Percentiles rank a stretch among this genome's conserved stretches.
Conservation (phyloP, 2,797 vertebrate genomes). For the Pseudocheirus occidentalis region DNA sequence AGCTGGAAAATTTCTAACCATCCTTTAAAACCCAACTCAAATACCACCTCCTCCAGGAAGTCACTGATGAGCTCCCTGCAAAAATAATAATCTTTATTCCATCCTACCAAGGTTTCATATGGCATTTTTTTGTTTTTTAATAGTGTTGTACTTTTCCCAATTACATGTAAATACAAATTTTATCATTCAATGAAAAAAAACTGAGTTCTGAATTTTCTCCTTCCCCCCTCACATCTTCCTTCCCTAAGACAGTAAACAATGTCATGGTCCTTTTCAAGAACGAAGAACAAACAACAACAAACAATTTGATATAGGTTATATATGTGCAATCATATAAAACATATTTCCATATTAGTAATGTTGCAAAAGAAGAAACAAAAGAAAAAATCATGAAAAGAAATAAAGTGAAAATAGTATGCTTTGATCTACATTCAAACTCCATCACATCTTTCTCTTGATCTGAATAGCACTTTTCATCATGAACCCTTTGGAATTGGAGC, state of each 20-base stretch:
- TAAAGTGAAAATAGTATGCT: no score
- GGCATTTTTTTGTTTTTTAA: background rate
- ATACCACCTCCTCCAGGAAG: background rate
- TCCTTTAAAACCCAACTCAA: background rate
- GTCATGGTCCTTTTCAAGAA: no score
- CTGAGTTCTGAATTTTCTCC: background rate
- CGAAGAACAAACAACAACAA: background rate
- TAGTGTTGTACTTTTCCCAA: background rate
- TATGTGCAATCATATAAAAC: background rate
- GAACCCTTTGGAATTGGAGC: no score
- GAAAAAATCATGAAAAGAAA: no score
- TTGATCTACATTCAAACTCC: no score
- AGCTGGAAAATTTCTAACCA: background rate
- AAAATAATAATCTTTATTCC: background rate
- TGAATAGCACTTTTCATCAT: no score
- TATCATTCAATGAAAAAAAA: background rate
- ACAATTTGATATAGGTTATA: background rate
- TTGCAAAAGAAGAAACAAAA: no score
- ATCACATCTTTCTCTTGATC: no score
- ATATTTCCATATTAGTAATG: no score
- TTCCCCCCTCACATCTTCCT: background rate
- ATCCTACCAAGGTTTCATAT: background rate
- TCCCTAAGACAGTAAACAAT: background rate
- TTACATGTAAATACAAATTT: background rate
- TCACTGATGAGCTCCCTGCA: background rate